Evolutionary conservation across 35 echinoderm and acorn worm genomes (phyloP).

Genomic region (Ophioderma brevispina): DNA sequence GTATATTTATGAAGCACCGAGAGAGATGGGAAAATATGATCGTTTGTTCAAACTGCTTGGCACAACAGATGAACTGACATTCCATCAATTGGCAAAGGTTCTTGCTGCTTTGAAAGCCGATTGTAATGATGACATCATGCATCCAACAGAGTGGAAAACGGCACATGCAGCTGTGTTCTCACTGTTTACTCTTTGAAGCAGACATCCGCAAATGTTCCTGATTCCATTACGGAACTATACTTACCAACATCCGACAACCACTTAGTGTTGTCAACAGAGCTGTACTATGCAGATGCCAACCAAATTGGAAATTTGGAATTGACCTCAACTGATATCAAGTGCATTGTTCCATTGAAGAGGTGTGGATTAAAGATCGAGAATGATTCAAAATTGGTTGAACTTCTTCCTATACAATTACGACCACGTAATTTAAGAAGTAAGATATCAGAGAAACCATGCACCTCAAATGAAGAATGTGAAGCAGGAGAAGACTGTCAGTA

Average conservation of each 20-base stretch:
- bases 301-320: background rate
- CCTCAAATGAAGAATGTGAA: constrained; percentile 4
- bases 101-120: background rate
- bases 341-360: constrained; percentile 11
- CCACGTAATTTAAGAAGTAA: constrained; percentile 4
- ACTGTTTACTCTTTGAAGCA: background rate
- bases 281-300: constrained; percentile 1
- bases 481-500: constrained; percentile 11
- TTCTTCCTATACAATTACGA: background rate
- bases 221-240: background rate
- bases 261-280: background rate
- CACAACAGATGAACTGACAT: background rate
- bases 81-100: constrained; percentile 21
- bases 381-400: background rate
- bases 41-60: background rate
- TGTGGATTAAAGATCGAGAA: background rate
- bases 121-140: background rate
- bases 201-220: background rate
- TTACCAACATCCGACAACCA: background rate
- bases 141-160: background rate
- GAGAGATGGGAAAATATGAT: constrained; percentile 10
- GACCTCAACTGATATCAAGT: constrained; percentile 11
- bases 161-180: background rate
- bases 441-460: background rate
- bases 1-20: constrained; percentile 11